A percentile compares a stretch with the other conserved stretches of the same genome.
Conservation (phyloP, 2,113 vertebrate species). For the Galbula dea region DNA sequence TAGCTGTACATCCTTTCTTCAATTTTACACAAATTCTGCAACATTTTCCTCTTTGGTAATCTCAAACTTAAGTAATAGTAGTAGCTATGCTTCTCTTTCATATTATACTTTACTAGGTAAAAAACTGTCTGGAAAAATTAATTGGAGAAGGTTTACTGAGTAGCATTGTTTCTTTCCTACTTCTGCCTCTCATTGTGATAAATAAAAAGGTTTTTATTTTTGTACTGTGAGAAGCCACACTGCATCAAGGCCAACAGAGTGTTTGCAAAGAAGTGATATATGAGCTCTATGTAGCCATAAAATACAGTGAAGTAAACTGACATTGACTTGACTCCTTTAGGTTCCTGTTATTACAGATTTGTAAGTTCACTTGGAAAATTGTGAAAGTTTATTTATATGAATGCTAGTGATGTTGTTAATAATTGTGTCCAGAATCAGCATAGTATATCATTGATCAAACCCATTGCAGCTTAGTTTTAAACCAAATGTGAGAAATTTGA, state of each 20-base stretch:
- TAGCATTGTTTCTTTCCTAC: constrained; percentile 14
- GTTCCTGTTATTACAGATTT: not conserved
- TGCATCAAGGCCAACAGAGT: constrained; percentile 27
- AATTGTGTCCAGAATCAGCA: not conserved
- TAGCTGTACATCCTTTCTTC: not conserved
- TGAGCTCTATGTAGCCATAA: not conserved
- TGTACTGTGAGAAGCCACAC: not conserved
- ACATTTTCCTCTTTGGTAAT: not conserved
- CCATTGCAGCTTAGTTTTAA: not conserved
- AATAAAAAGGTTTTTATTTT: constrained; percentile 37
- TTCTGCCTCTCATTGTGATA: constrained; percentile 10
- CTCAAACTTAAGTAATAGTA: not conserved
- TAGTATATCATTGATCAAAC: not conserved
- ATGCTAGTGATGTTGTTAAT: not conserved
- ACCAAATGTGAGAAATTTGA: not conserved
- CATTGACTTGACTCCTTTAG: not conserved
- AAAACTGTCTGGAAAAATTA: not conserved
- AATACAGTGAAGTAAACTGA: not conserved
- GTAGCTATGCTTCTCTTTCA: not conserved
- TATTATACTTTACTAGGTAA: not conserved
- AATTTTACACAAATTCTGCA: not conserved
- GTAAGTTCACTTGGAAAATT: not conserved
- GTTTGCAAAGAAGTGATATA: constrained; percentile 2
- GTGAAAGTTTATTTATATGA: not conserved
- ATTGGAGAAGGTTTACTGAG: constrained; percentile 3